Evolutionary conservation across 2,888 invertebrate genomes (phyloP).

Genomic region (Ligdia adustata): DNA sequence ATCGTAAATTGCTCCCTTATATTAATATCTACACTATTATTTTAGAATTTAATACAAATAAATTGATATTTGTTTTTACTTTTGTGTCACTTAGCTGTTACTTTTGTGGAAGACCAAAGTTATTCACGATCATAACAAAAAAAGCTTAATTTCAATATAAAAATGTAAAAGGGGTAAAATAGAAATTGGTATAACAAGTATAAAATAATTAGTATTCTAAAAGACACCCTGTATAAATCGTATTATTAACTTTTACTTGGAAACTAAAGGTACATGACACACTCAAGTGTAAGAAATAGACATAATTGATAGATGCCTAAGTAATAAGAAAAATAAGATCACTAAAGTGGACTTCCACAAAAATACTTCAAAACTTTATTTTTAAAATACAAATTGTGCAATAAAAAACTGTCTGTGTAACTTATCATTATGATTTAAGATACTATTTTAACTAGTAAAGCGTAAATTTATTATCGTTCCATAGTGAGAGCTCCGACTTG

Average conservation of each 20-base stretch:
- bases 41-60: constrained; percentile 1
- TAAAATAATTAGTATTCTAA: too few species aligned
- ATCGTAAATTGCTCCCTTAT: constrained; percentile 76
- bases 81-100: too few species aligned
- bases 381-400: constrained; percentile 58
- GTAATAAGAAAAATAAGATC: neutral
- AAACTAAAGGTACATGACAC: too few species aligned
- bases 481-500: constrained; percentile 44
- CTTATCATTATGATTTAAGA: constrained; percentile 43
- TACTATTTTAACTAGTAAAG: constrained; percentile 71
- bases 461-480: constrained; percentile 75
- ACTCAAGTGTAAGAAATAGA: too few species aligned
- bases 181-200: too few species aligned
- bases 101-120: constrained; percentile 27
- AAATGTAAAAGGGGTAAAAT: too few species aligned
- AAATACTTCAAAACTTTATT: constrained; percentile 27
- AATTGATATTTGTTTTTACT: too few species aligned
- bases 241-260: too few species aligned
- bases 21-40: constrained; percentile 67
- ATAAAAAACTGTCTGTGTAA: constrained; percentile 58
- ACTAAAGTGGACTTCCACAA: constrained; percentile 25
- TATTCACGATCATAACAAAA: neutral
- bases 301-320: neutral
- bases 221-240: constrained; percentile 8
- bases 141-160: neutral